Conservation (phyloP, 2,113 vertebrate genomes). For the Delphinapterus leucas region DNA sequence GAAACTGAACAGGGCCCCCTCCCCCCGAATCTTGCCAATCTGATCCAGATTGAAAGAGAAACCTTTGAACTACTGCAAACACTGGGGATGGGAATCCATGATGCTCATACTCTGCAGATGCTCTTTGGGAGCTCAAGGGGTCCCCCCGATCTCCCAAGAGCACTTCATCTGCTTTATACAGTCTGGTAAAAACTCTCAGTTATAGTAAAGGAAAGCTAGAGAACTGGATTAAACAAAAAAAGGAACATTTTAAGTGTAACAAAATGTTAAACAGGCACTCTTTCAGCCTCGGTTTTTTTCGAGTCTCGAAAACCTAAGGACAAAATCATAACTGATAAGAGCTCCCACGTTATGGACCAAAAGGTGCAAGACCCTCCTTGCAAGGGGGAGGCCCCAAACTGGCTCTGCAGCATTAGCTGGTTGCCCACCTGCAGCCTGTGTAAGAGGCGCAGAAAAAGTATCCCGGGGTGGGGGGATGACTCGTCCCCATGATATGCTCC, state of each 20-base stretch:
- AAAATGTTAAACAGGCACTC: not conserved
- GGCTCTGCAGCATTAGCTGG: not conserved
- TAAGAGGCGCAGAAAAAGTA: not conserved
- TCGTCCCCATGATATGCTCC: not conserved
- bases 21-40: not conserved
- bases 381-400: not conserved
- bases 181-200: not conserved
- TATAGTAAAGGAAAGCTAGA: not conserved
- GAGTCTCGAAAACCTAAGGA: not conserved
- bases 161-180: not conserved
- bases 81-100: too few species aligned
- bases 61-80: not conserved
- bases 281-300: not conserved
- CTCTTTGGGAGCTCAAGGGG: not conserved
- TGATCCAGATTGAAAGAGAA: conserved; percentile 11
- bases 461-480: not conserved
- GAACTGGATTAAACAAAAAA: not conserved
- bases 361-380: not conserved
- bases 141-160: not conserved
- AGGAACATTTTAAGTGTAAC: not conserved
- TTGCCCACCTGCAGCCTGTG: not conserved
- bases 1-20: not conserved
- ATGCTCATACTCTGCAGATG: not conserved
- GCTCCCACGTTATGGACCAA: not conserved
- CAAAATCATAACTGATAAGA: not conserved